These are phyloP conservation scores for Neoaliturus tenellus DNA, from an alignment of 2,888 invertebrate genomes.

Conservation along the genomic window DNA sequence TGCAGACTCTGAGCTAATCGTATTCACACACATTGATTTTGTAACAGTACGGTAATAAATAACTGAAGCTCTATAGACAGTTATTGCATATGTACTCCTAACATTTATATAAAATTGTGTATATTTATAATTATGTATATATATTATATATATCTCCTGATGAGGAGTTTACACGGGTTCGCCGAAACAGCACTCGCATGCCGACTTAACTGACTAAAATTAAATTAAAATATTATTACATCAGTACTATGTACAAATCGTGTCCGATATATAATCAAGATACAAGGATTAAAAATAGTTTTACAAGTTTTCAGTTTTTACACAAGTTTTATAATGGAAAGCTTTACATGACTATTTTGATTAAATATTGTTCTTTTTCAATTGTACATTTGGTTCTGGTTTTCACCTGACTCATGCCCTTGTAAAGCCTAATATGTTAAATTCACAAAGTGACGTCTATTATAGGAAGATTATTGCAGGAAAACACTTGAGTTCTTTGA, in stretches of 20 bases:
- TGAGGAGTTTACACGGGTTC: not conserved
- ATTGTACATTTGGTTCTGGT: slow-evolving; percentile 28
- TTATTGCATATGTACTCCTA: slow-evolving; percentile 56
- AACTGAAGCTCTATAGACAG: slow-evolving; percentile 46
- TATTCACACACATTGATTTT: slow-evolving; percentile 21
- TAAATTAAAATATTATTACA: slow-evolving; percentile 49
- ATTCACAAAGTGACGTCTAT: not conserved
- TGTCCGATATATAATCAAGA: slow-evolving; percentile 6
- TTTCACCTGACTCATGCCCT: not conserved
- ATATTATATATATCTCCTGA: slow-evolving; percentile 53
- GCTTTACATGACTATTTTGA: slow-evolving; percentile 46
- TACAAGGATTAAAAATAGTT: slow-evolving; percentile 45
- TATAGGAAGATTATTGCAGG: not conserved
- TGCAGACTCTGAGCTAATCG: not conserved
- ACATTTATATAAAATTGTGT: slow-evolving; percentile 58
- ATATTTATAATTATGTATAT: slow-evolving; percentile 59
- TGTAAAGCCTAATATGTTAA: not conserved
- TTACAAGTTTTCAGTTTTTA: slow-evolving; percentile 42
- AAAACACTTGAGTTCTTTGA: not conserved
- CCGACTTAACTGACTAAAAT: slow-evolving; percentile 16
- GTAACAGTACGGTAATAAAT: slow-evolving; percentile 35
- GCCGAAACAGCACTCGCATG: slow-evolving; percentile 40
- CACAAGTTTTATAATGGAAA: slow-evolving; percentile 26
- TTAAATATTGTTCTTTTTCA: slow-evolving; percentile 7
- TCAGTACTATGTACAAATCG: slow-evolving; percentile 34